Evolutionary conservation across 2,113 vertebrate species (phyloP).

Genomic region (Mesitornis unicolor): DNA sequence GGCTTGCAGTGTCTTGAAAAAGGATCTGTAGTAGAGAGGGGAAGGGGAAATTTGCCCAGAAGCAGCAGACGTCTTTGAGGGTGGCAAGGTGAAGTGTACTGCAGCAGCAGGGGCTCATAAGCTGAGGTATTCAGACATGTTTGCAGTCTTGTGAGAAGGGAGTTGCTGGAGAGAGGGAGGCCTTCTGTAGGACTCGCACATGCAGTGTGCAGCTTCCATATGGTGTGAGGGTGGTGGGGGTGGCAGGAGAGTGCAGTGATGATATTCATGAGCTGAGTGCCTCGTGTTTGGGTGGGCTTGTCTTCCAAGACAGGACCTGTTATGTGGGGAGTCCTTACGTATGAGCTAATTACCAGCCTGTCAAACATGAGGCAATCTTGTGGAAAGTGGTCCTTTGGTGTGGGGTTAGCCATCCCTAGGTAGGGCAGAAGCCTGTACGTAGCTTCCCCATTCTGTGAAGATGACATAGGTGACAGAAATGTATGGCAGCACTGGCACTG

Average conservation of each 20-base stretch:
- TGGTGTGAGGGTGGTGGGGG: conserved; percentile 38
- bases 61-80: neutral
- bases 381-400: neutral
- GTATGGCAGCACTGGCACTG: neutral
- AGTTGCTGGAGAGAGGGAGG: neutral
- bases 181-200: neutral
- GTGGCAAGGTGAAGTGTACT: neutral
- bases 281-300: neutral
- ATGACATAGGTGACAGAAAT: neutral
- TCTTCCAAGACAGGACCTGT: neutral
- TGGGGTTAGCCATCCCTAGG: no score
- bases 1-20: neutral
- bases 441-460: neutral
- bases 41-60: neutral
- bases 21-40: no score
- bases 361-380: no score
- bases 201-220: conserved; percentile 9
- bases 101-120: accelerated
- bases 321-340: neutral
- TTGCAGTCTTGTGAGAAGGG: neutral
- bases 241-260: neutral
- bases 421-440: neutral
- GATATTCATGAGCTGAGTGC: neutral
- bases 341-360: neutral
- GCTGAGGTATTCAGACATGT: neutral